Evolutionary conservation across 2,888 invertebrate genomes (phyloP).

Genomic region (Polyploca ridens): DNA sequence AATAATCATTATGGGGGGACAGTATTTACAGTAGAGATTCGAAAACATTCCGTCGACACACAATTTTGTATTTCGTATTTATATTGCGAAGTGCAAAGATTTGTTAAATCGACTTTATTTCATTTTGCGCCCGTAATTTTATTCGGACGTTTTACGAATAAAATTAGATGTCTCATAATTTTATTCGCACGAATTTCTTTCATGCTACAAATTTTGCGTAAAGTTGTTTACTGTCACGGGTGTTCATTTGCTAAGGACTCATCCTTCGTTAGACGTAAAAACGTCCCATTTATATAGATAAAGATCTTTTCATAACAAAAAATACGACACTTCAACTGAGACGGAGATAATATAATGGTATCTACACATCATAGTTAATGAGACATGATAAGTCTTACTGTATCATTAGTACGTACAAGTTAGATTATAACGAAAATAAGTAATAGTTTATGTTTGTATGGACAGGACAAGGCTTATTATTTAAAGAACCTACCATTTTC

Average conservation of each 20-base stretch:
- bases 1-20: slow-evolving; percentile 78
- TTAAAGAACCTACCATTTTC: no score
- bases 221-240: slow-evolving; percentile 56
- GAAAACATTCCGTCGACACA: slow-evolving; percentile 61
- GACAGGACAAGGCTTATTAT: no score
- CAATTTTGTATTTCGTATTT: slow-evolving; percentile 61
- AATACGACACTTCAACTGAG: slow-evolving; percentile 10
- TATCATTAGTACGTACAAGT: no score
- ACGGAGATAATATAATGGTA: slow-evolving; percentile 15
- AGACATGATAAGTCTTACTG: neutral
- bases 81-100: slow-evolving; percentile 54
- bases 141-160: slow-evolving; percentile 57
- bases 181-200: slow-evolving; percentile 59
- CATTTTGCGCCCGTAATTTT: slow-evolving; percentile 53
- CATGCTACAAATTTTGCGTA: slow-evolving; percentile 50
- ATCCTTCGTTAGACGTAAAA: slow-evolving; percentile 45
- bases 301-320: slow-evolving; percentile 29
- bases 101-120: slow-evolving; percentile 60
- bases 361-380: neutral
- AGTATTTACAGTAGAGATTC: slow-evolving; percentile 67
- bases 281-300: slow-evolving; percentile 39
- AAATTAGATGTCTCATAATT: slow-evolving; percentile 65
- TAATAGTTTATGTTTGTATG: no score
- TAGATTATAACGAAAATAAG: no score
- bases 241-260: slow-evolving; percentile 47